Evolutionary conservation across 2,113 vertebrate species (phyloP).

Genomic region (Glaucidium brasilianum): DNA sequence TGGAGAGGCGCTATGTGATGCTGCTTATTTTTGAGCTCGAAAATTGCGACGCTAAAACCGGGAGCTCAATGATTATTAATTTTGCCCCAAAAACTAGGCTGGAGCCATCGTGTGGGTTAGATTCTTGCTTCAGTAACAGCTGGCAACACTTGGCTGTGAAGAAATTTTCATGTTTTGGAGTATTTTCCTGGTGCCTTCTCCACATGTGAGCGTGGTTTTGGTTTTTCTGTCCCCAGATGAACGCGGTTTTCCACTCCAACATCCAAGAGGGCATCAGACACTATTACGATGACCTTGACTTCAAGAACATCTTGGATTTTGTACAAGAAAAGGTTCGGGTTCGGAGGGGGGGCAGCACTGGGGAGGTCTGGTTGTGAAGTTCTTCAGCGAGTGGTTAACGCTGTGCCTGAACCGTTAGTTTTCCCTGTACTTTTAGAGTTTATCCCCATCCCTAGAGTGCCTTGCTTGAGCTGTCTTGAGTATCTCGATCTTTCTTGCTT

Average conservation of each 20-base stretch:
- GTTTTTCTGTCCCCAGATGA: constrained; percentile 67
- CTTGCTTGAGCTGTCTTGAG: background rate
- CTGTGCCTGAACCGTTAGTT: background rate
- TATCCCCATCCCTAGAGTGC: background rate
- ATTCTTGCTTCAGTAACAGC: background rate
- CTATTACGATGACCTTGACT: constrained; percentile 92
- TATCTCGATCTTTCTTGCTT: background rate
- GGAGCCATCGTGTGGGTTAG: accelerated
- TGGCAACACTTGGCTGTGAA: accelerated
- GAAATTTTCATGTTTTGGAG: accelerated
- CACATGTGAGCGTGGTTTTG: accelerated
- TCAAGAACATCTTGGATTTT: constrained; percentile 92
- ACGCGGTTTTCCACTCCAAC: constrained; percentile 81
- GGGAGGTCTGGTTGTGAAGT: background rate
- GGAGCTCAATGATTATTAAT: background rate
- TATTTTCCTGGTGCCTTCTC: background rate
- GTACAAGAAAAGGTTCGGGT: constrained; percentile 84
- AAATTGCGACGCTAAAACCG: background rate
- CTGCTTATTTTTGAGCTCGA: background rate
- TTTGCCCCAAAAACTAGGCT: background rate
- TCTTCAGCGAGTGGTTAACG: no score
- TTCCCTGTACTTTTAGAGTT: background rate
- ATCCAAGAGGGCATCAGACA: constrained; percentile 88
- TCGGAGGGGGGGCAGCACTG: accelerated
- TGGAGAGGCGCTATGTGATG: accelerated